Percentiles rank a stretch among this genome's conserved stretches.
These are phyloP conservation scores for Bombus waltoni DNA, from an alignment of 1,140 invertebrate genomes.

Conservation along the genomic window DNA sequence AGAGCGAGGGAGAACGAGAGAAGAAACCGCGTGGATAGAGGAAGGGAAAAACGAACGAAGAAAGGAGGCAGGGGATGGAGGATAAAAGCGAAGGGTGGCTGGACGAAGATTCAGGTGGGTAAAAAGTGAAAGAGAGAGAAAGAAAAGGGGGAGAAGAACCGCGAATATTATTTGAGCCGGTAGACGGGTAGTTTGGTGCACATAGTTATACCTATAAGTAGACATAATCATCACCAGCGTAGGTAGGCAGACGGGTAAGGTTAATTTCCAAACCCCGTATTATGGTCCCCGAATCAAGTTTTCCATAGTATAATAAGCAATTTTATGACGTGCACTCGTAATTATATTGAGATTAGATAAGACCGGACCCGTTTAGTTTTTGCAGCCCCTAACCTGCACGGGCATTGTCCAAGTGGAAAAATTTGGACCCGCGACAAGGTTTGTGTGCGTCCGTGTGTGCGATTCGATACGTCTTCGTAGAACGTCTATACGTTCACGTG, in stretches of 20 bases:
- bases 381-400: slow-evolving; percentile 1
- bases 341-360: slow-evolving; percentile 76
- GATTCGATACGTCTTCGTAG: background rate
- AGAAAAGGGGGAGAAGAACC: slow-evolving; percentile 56
- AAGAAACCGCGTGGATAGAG: background rate
- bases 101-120: slow-evolving; percentile 3
- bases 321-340: slow-evolving; percentile 78
- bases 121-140: background rate
- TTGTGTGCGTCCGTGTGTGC: background rate
- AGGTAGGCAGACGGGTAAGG: slow-evolving; percentile 77
- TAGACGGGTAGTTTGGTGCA: slow-evolving; percentile 72
- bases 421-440: background rate
- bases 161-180: slow-evolving; percentile 78
- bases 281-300: slow-evolving; percentile 80
- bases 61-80: background rate
- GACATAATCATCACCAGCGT: slow-evolving; percentile 79
- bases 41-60: background rate
- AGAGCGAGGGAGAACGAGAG: background rate
- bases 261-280: slow-evolving; percentile 80
- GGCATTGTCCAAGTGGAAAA: slow-evolving; percentile 6
- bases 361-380: slow-evolving; percentile 47
- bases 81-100: slow-evolving; percentile 39
- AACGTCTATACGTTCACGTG: background rate
- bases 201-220: slow-evolving; percentile 79
- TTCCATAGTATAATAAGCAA: slow-evolving; percentile 82